These are phyloP conservation scores for Monomorium pharaonis DNA, from an alignment of 1,140 invertebrate species.

Conservation along the genomic window DNA sequence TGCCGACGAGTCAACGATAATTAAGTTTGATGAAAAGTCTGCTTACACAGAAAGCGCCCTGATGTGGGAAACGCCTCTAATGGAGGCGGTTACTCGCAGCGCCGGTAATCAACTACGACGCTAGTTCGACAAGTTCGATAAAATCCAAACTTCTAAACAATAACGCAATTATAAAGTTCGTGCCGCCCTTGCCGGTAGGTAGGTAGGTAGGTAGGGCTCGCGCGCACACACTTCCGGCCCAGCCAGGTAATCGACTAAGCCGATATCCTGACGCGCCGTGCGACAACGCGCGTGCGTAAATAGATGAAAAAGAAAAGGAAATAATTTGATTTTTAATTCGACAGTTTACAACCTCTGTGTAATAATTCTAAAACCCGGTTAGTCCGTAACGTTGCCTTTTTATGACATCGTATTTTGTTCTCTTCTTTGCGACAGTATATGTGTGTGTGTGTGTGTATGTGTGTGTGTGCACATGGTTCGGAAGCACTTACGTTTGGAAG, in stretches of 20 bases:
- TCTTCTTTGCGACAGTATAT: neutral
- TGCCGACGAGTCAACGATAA: conserved; percentile 69
- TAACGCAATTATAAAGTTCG: conserved; percentile 72
- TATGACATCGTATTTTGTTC: conserved; percentile 41
- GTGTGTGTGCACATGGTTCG: too few relatives aligned
- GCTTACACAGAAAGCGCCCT: conserved; percentile 58
- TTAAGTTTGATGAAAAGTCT: conserved; percentile 75
- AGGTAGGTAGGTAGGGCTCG: conserved; percentile 22
- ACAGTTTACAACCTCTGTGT: neutral
- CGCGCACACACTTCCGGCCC: conserved; percentile 38
- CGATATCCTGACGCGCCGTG: conserved; percentile 10
- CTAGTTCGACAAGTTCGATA: conserved; percentile 72
- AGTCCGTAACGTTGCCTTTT: conserved; percentile 39
- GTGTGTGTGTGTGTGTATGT: neutral
- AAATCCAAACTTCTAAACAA: conserved; percentile 68
- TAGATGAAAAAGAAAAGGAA: neutral
- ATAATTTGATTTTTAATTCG: neutral
- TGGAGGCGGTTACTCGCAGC: conserved; percentile 68
- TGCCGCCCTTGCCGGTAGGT: conserved; percentile 46
- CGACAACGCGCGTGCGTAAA: neutral
- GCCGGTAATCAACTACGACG: conserved; percentile 70
- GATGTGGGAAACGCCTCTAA: conserved; percentile 63
- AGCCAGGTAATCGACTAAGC: conserved; percentile 31
- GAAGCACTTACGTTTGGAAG: neutral
- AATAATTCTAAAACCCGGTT: conserved; percentile 16